Conservation (phyloP, 2,888 invertebrate species). For the Didymodactylos carnosus region DNA sequence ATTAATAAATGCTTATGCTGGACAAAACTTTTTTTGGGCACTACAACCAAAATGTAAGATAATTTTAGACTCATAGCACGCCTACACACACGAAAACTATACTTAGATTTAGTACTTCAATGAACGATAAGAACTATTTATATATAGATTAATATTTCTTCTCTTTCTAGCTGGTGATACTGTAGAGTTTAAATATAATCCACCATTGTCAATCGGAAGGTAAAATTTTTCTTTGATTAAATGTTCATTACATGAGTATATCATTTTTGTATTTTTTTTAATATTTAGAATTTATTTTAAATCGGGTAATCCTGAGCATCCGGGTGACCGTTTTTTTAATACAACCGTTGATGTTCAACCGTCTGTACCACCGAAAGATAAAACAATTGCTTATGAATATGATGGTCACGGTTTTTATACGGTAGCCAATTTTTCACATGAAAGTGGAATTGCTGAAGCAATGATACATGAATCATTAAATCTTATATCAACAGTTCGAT, state of each 20-base stretch:
- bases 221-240: no score
- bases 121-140: no score
- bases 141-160: neutral
- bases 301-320: slow-evolving; percentile 72
- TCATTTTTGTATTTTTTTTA: neutral
- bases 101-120: no score
- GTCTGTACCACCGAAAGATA: slow-evolving; percentile 14
- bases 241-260: no score
- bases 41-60: slow-evolving; percentile 57
- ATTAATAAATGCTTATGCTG: slow-evolving; percentile 58
- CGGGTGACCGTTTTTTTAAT: slow-evolving; percentile 64
- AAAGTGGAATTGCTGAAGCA: slow-evolving; percentile 55
- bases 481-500: slow-evolving; percentile 48
- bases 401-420: slow-evolving; percentile 50
- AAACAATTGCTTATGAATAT: slow-evolving; percentile 23
- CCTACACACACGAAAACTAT: no score
- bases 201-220: slow-evolving; percentile 4
- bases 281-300: slow-evolving; percentile 26
- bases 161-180: slow-evolving; percentile 3
- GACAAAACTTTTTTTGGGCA: slow-evolving; percentile 77
- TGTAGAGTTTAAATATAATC: slow-evolving; percentile 10
- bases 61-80: no score
- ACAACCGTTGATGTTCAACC: slow-evolving; percentile 52
- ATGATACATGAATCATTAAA: slow-evolving; percentile 46
- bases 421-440: slow-evolving; percentile 51